Conservation (phyloP, 2,113 vertebrate genomes). For the Xenus cinereus region DNA sequence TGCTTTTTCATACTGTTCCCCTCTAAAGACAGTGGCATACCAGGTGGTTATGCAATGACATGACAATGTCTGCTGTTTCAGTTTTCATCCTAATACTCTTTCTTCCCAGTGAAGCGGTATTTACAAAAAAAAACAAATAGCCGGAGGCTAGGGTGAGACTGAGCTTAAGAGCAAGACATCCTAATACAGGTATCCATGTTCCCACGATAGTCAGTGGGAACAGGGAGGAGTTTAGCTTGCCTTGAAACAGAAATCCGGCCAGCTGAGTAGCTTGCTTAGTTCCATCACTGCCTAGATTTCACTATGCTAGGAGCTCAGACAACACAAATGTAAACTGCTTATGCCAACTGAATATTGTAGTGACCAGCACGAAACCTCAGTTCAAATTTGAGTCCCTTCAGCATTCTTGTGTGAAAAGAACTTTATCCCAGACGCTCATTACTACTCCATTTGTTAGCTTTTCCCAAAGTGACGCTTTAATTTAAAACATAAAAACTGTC, state of each 20-base stretch:
- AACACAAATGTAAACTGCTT: neutral
- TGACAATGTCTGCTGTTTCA: neutral
- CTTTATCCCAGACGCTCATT: neutral
- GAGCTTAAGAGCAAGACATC: neutral
- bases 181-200: neutral
- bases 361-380: neutral
- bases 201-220: neutral
- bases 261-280: neutral
- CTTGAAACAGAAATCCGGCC: neutral
- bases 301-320: neutral
- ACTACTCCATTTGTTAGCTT: neutral
- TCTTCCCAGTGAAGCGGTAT: neutral
- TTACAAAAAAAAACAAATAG: neutral
- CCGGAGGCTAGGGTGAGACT: neutral
- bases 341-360: neutral
- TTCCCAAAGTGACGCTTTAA: neutral
- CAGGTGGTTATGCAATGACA: neutral
- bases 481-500: neutral
- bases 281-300: neutral
- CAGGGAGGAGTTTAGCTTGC: neutral
- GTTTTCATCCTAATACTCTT: neutral
- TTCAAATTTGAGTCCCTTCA: neutral
- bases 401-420: neutral
- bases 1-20: neutral
- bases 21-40: neutral